Evolutionary conservation across 1,140 invertebrate genomes (phyloP).

Genomic region (Lucilia cuprina): DNA sequence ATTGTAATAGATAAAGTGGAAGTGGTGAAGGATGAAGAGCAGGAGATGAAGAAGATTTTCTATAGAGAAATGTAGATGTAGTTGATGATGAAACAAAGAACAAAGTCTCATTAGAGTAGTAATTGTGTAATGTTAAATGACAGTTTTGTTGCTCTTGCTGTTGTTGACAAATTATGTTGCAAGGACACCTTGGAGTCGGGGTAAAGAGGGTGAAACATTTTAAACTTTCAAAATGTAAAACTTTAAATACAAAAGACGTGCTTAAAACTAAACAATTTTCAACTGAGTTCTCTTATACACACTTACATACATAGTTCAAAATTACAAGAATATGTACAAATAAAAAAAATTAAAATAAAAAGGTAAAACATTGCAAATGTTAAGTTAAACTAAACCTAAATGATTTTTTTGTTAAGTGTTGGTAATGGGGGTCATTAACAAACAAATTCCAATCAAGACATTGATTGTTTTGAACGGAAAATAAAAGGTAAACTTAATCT

Average conservation of each 20-base stretch:
- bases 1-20: neutral
- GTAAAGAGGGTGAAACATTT: neutral
- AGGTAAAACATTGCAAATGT: neutral
- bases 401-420: neutral
- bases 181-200: neutral
- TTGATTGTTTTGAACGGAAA: too few relatives aligned
- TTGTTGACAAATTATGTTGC: neutral
- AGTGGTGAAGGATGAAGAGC: neutral
- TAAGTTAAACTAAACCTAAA: neutral
- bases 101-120: neutral
- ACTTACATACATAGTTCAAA: neutral
- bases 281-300: neutral
- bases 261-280: neutral
- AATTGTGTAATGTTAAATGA: neutral
- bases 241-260: slow-evolving; percentile 15
- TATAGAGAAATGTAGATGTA: neutral
- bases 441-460: too few relatives aligned
- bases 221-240: neutral
- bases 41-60: neutral
- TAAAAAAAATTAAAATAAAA: neutral
- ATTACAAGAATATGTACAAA: neutral
- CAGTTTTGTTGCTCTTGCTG: slow-evolving; percentile 6
- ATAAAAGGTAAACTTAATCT: too few relatives aligned
- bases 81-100: neutral
- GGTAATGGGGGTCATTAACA: neutral